These are phyloP conservation scores for Coryphaenoides rupestris DNA, from an alignment of 2,113 vertebrate species.

Conservation along the genomic window DNA sequence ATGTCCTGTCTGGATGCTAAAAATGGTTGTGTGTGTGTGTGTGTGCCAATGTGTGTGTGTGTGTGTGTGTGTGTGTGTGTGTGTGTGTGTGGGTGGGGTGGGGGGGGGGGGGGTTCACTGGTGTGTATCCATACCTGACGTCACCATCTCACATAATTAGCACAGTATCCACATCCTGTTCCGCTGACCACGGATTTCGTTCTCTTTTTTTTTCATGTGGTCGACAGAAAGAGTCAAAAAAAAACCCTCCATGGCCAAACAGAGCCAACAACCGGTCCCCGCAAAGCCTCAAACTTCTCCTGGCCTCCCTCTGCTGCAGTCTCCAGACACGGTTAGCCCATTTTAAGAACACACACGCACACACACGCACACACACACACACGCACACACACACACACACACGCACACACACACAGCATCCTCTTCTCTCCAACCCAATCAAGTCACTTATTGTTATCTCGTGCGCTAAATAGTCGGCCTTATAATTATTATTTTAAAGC, in stretches of 20 bases:
- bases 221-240: constrained; percentile 53
- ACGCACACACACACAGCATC: neutral
- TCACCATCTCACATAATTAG: constrained; percentile 69
- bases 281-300: constrained; percentile 48
- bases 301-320: constrained; percentile 27
- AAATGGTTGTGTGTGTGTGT: constrained; percentile 41
- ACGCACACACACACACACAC: too few relatives aligned
- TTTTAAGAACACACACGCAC: too few relatives aligned
- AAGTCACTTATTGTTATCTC: constrained; percentile 59
- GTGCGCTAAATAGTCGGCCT: constrained; percentile 22
- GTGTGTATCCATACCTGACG: constrained; percentile 62
- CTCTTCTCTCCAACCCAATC: constrained; percentile 44
- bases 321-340: constrained; percentile 48
- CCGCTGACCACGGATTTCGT: constrained; percentile 48
- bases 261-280: constrained; percentile 31
- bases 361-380: too few relatives aligned
- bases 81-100: too few relatives aligned
- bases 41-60: constrained; percentile 4
- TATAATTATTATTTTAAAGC: constrained; percentile 37
- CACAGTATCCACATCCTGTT: constrained; percentile 68
- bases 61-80: too few relatives aligned
- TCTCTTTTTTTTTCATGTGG: constrained; percentile 53
- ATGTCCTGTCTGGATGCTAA: constrained; percentile 57
- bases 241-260: constrained; percentile 30
- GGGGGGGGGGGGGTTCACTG: constrained; percentile 20